Evolutionary conservation across 2,888 invertebrate species (phyloP).

Genomic region (Pollenia angustigena): DNA sequence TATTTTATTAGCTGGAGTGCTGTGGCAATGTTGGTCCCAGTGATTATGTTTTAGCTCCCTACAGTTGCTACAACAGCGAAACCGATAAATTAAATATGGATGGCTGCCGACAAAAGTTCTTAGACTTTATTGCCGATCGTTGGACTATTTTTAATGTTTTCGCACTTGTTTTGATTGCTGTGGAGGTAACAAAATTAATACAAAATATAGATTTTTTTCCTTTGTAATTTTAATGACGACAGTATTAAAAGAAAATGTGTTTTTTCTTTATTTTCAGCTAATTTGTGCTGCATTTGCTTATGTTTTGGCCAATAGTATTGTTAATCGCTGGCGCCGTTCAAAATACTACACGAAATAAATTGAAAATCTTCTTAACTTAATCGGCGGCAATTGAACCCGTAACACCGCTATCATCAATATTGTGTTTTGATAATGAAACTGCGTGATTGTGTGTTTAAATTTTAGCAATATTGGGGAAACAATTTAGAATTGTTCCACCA

Average conservation of each 20-base stretch:
- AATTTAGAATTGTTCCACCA: slow-evolving; percentile 44
- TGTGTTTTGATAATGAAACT: slow-evolving; percentile 34
- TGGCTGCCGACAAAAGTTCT: slow-evolving; percentile 81
- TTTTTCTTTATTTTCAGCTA: slow-evolving; percentile 74
- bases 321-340: slow-evolving; percentile 82
- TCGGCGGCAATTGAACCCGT: background rate
- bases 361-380: slow-evolving; percentile 2
- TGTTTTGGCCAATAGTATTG: slow-evolving; percentile 80
- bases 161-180: slow-evolving; percentile 76
- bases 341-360: slow-evolving; percentile 81
- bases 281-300: slow-evolving; percentile 80
- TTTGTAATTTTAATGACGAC: slow-evolving; percentile 9
- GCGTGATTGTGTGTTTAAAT: slow-evolving; percentile 38
- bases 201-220: background rate
- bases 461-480: slow-evolving; percentile 74
- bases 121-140: slow-evolving; percentile 78
- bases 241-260: slow-evolving; percentile 11
- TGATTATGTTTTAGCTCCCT: slow-evolving; percentile 79
- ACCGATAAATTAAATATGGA: slow-evolving; percentile 78
- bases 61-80: slow-evolving; percentile 78
- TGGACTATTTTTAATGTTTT: slow-evolving; percentile 79
- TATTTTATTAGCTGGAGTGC: slow-evolving; percentile 77
- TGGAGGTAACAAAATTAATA: slow-evolving; percentile 77
- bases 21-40: slow-evolving; percentile 79
- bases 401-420: background rate